These are phyloP conservation scores for Delphinapterus leucas DNA, from an alignment of 2,113 vertebrate species.

Conservation along the genomic window DNA sequence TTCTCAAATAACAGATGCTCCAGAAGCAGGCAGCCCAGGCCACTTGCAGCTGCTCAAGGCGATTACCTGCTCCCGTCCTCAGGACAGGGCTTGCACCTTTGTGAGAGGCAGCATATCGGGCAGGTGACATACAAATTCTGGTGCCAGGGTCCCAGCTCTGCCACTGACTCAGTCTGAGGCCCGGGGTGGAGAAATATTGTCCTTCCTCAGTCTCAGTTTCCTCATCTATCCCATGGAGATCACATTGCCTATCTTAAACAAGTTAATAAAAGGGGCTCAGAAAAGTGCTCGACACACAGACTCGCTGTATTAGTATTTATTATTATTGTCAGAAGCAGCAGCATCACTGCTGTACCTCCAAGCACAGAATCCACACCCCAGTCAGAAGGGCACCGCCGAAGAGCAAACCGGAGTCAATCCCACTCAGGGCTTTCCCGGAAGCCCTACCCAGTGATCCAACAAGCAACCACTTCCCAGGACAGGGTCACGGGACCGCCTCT, in stretches of 20 bases:
- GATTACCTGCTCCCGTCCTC: neutral
- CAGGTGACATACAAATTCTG: neutral
- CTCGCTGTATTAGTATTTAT: no score
- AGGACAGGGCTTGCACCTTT: neutral
- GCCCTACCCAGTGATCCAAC: neutral
- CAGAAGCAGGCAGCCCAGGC: neutral
- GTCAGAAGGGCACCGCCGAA: neutral
- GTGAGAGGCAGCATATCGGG: fast-evolving
- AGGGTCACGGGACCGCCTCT: neutral
- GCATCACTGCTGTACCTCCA: no score
- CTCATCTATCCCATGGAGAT: neutral
- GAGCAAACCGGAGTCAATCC: neutral
- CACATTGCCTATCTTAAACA: neutral
- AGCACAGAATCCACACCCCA: neutral
- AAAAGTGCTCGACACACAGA: neutral
- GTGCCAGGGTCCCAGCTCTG: neutral
- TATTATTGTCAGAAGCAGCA: no score
- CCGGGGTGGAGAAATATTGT: fast-evolving
- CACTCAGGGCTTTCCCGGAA: neutral
- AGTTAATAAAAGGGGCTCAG: neutral
- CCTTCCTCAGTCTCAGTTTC: neutral
- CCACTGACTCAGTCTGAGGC: no score
- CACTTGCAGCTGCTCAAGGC: neutral
- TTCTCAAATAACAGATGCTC: neutral
- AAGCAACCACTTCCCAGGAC: neutral